These are phyloP conservation scores for Zhengitettix transpicula DNA, from an alignment of 2,888 invertebrate species.

Conservation along the genomic window DNA sequence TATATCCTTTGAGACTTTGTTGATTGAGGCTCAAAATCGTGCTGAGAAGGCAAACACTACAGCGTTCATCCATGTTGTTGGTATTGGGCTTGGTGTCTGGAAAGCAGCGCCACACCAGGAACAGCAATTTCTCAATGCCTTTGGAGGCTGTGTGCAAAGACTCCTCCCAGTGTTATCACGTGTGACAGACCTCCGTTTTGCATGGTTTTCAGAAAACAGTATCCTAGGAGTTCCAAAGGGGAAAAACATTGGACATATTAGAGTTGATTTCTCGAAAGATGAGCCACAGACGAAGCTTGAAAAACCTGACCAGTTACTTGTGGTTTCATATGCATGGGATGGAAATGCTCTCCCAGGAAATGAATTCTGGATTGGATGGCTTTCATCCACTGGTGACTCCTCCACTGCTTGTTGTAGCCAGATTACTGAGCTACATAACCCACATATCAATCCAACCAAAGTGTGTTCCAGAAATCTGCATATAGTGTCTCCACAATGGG, in stretches of 20 bases:
- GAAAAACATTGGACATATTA: slow-evolving; percentile 21
- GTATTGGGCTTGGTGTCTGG: slow-evolving; percentile 50
- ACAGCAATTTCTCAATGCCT: slow-evolving; percentile 43
- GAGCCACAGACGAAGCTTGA: slow-evolving; percentile 38
- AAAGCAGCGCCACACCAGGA: slow-evolving; percentile 29
- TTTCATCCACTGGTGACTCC: slow-evolving; percentile 39
- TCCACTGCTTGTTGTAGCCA: slow-evolving; percentile 45
- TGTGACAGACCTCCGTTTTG: slow-evolving; percentile 46
- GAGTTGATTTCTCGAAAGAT: slow-evolving; percentile 33
- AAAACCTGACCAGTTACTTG: slow-evolving; percentile 32
- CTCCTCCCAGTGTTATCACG: slow-evolving; percentile 30
- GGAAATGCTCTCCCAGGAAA: slow-evolving; percentile 57
- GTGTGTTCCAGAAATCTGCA: slow-evolving; percentile 34
- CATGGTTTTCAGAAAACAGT: slow-evolving; percentile 33
- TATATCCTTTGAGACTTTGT: slow-evolving; percentile 39
- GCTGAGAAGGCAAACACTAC: slow-evolving; percentile 30
- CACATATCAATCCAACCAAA: slow-evolving; percentile 32
- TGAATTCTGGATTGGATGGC: slow-evolving; percentile 46
- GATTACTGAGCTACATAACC: slow-evolving; percentile 40
- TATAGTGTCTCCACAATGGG: slow-evolving; percentile 27
- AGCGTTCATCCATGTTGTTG: slow-evolving; percentile 48
- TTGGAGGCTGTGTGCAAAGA: slow-evolving; percentile 39
- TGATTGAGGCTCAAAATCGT: slow-evolving; percentile 45
- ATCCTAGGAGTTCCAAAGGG: slow-evolving; percentile 31
- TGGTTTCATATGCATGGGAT: slow-evolving; percentile 57